phyloP scores from a whole-genome alignment of 1,140 invertebrate genomes.

The Aphis craccivora region DNA sequence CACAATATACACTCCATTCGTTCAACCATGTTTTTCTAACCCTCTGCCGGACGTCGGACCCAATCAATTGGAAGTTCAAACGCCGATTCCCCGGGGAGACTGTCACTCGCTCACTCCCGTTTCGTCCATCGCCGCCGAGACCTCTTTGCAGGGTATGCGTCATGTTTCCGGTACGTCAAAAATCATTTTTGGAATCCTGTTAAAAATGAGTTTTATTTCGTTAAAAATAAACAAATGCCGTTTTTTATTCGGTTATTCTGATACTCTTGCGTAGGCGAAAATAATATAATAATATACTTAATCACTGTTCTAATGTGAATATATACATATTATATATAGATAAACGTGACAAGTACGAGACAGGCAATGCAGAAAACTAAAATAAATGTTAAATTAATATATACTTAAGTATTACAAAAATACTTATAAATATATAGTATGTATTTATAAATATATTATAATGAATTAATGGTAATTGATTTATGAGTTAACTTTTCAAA shows the following conservation, averaged over 20 bases:
- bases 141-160: neutral
- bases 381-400: neutral
- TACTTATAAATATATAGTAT: neutral
- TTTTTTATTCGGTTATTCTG: neutral
- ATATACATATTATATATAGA: neutral
- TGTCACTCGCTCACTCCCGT: neutral
- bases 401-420: neutral
- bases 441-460: neutral
- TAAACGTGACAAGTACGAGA: neutral
- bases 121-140: neutral
- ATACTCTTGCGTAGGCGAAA: neutral
- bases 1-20: neutral
- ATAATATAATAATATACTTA: neutral
- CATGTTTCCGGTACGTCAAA: conserved; percentile 20
- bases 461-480: conserved; percentile 52
- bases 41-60: neutral
- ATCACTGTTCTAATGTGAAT: neutral
- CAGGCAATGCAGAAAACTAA: neutral
- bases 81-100: conserved; percentile 11
- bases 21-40: conserved; percentile 19
- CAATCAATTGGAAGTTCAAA: conserved; percentile 53
- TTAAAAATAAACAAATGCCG: neutral
- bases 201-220: neutral
- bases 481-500: conserved; percentile 34
- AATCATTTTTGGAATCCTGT: conserved; percentile 35